A percentile compares a stretch with the other conserved stretches of the same genome.
These are phyloP conservation scores for Ciconia nigra DNA, from an alignment of 2,797 vertebrate genomes.

Conservation along the genomic window DNA sequence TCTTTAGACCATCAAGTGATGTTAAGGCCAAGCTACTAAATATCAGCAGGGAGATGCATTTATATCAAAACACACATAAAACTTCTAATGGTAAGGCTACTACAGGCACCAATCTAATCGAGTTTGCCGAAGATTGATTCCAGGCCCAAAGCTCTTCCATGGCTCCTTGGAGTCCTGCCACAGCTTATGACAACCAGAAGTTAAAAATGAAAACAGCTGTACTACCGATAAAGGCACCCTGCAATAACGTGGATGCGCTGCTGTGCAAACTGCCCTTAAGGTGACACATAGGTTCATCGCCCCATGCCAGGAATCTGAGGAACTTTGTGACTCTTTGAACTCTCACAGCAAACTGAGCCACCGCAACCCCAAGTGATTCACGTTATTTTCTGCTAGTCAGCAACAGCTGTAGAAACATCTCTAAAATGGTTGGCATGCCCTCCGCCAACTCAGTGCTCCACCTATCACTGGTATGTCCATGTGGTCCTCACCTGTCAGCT, in stretches of 20 bases:
- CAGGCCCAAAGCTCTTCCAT: neutral
- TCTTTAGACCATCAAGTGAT: neutral
- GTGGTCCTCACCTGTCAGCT: slow-evolving; percentile 67
- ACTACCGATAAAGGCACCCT: neutral
- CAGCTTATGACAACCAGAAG: neutral
- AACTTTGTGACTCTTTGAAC: neutral
- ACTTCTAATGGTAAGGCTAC: neutral
- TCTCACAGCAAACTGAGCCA: neutral
- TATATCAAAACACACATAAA: neutral
- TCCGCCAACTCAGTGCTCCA: neutral
- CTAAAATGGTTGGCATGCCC: slow-evolving; percentile 30
- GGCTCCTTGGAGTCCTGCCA: neutral
- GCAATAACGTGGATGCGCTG: neutral
- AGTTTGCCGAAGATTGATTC: neutral
- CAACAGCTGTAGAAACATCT: slow-evolving; percentile 76
- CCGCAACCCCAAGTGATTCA: neutral
- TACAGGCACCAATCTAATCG: rapidly evolving
- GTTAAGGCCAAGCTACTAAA: neutral
- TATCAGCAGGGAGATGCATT: neutral
- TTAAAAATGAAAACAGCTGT: slow-evolving; percentile 9
- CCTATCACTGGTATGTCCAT: slow-evolving; percentile 31
- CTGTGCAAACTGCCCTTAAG: neutral
- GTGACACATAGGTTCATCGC: neutral
- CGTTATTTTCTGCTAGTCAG: slow-evolving; percentile 49
- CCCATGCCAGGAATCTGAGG: neutral